Evolutionary conservation across 2,797 vertebrate species (phyloP), one percentile per base, ranked within the genome.

Genomic region (Onychomys torridus): DNA sequence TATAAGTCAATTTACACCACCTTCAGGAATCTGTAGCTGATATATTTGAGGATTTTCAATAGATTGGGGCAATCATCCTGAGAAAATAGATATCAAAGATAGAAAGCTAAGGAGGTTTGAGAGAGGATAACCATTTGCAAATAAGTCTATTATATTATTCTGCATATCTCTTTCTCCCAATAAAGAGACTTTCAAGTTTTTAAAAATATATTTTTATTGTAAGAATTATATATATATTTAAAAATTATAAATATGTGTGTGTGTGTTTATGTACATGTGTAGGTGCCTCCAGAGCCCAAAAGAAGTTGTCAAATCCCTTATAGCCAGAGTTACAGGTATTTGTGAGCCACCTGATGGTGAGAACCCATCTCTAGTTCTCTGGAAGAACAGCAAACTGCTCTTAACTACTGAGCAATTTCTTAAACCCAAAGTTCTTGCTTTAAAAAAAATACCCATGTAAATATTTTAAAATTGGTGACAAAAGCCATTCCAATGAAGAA

Each of bases 401-500:
- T 86, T 86, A 69, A 52, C 63, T 52, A 12, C 46, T 55, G 65
- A 52, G 7, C 4, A n/a, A 37, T 86, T 55, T 55, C 65, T 87
- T 55, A 27, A 87, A 46, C 13, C 4, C 13, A n/a, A 17, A 71
- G 34, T 34, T 43, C 3, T 83, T 63, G 46, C 52, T 69, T 67
- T 34, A 43, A 57, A 57, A 57, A 81, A 59, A 84, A 21, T 86
- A 14, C 73, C 94, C 29, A 85, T 3, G 49, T 86, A 82, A 40
- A 88, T 69, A 23, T 71, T 63, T 82, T 32, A 81, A 9, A 89
- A 76, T 8, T 90, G 57, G 25, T 85, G 23, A 29, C 25, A 84
- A 95, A 92, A 52, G 57, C 32, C 79, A 46, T 85, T 95, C 92
- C n/a, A 82, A n/a, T 61, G 49, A 73, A n/a, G 83, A 77, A 21